Evolutionary conservation across 2,888 invertebrate genomes (phyloP).

Genomic region (Ernsta delagoae): DNA sequence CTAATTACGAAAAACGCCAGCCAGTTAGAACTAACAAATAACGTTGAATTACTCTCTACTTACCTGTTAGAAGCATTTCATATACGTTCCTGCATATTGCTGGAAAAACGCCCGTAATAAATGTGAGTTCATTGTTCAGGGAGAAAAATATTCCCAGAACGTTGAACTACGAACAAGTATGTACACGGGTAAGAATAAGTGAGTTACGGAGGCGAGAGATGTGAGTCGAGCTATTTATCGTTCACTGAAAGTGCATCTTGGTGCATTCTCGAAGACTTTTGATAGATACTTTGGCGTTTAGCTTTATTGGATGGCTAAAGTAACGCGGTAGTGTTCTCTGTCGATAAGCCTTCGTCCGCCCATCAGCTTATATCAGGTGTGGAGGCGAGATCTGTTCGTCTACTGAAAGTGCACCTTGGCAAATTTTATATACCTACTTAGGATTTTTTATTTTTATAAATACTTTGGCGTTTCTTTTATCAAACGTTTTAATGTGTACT

Average conservation of each 20-base stretch:
- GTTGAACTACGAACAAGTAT: slow-evolving; percentile 18
- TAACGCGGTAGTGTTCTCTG: background rate
- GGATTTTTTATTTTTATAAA: no score
- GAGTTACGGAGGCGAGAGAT: slow-evolving; percentile 29
- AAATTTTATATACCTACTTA: no score
- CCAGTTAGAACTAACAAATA: slow-evolving; percentile 13
- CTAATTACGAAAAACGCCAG: slow-evolving; percentile 5
- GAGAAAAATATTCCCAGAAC: slow-evolving; percentile 19
- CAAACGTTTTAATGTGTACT: no score
- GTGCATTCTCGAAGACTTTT: slow-evolving; percentile 38
- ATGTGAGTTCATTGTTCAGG: slow-evolving; percentile 33
- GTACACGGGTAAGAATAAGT: slow-evolving; percentile 35
- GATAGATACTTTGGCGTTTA: slow-evolving; percentile 30
- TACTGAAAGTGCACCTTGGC: no score
- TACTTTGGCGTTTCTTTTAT: no score
- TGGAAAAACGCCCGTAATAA: slow-evolving; percentile 31
- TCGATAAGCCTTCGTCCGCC: background rate
- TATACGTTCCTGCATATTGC: slow-evolving; percentile 17
- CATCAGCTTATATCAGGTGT: no score
- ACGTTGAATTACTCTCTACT: slow-evolving; percentile 24
- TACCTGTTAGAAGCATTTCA: slow-evolving; percentile 6
- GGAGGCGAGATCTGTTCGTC: no score
- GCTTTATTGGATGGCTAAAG: background rate
- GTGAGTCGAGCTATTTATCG: slow-evolving; percentile 43
- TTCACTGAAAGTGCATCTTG: slow-evolving; percentile 40